Base-by-base conservation (phyloP, 1,140 invertebrate genomes). In the Protaetia brevitarsis region DNA sequence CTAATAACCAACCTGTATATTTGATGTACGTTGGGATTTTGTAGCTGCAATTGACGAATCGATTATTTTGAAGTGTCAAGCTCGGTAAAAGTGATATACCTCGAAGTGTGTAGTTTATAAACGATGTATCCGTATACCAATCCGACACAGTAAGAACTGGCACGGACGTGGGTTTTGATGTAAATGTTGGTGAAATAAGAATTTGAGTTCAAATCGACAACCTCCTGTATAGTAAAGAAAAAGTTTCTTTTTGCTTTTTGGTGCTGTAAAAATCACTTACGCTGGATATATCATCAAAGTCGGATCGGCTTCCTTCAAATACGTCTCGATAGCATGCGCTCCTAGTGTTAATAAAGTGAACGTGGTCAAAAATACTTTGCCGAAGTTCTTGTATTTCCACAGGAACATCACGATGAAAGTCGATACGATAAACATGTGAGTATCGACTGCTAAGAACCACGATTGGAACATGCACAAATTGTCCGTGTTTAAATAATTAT, bases 391-490 rank as follows among this genome's bases (percentile, higher is more conserved):
- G 82, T 80, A 88, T 68, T 82, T 85, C 84, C 86, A 88, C 36
- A 90, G 74, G 3, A 85, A 83, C 73, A 87, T 89, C 59, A 93
- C 84, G 68, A 95, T 83, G 16, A 92, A 78, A 0, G 92, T 89
- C 16, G 90, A 88, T 1, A 94, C 76, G 66, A 93, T 81, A 77
- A 93, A 94, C 63, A 95, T 81, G 76, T 95, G 93, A 41, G 92
- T 93, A 75, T 96, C 93, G 63, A 91, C 92, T 3, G 93, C 88
- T 59, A 96, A 80, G 72, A 95, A 96, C 94, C 94, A 96, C 0
- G 91, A 89, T 83, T 93, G 92, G 58, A 90, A 90, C 85, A 96
- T 91, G 74, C 94, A 95, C 91, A 88, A 71, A 70, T 85, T 77
- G 67, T 90, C 85, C 2, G 84, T 85, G 28, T 86, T 80, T 1